Evolutionary conservation across 1,140 invertebrate genomes (phyloP).

Genomic region (Pseudomyrmex sp.): DNA sequence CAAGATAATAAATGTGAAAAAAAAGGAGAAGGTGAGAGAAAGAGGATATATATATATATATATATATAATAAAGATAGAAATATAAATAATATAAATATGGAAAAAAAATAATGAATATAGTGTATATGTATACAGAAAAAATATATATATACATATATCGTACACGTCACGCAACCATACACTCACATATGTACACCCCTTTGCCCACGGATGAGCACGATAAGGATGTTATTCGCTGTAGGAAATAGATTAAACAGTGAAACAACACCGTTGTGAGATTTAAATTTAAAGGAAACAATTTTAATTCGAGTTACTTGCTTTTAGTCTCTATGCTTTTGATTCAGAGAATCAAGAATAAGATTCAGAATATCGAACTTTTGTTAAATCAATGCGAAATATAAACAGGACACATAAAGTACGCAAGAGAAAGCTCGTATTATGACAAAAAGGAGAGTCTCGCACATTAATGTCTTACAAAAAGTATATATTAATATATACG

Average conservation of each 20-base stretch:
- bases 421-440: background rate
- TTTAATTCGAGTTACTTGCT: conserved; percentile 71
- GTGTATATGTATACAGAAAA: conserved; percentile 72
- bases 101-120: conserved; percentile 75
- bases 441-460: conserved; percentile 15
- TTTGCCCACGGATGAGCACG: conserved; percentile 65
- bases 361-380: conserved; percentile 8
- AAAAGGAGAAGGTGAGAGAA: conserved; percentile 13
- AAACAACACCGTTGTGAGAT: conserved; percentile 61
- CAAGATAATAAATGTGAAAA: conserved; percentile 78
- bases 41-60: conserved; percentile 67
- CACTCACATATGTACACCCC: conserved; percentile 51
- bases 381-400: conserved; percentile 10
- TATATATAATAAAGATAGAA: conserved; percentile 52
- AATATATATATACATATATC: conserved; percentile 68
- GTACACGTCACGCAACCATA: conserved; percentile 53
- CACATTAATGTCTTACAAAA: conserved; percentile 19
- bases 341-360: background rate
- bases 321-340: conserved; percentile 35
- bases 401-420: conserved; percentile 13
- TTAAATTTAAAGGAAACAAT: conserved; percentile 67
- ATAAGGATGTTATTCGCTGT: conserved; percentile 75
- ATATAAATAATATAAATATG: conserved; percentile 73
- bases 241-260: conserved; percentile 66
- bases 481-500: conserved; percentile 22